phyloP scores from a whole-genome alignment of 1,140 invertebrate genomes.

The Rhizoglyphus robini region DNA sequence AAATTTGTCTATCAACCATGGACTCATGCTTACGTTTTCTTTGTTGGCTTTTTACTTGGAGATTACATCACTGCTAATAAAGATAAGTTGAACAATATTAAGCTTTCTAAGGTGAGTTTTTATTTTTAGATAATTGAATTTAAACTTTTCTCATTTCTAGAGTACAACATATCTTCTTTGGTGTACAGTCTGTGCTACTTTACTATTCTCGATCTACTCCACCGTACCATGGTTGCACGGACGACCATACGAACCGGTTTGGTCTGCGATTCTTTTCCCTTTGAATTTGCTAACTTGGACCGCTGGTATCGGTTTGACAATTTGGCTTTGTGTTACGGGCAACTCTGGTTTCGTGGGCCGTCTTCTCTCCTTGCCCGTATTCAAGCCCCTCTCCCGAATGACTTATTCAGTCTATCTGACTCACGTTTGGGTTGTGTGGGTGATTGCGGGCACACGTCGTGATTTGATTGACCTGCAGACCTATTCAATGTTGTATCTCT shows the following conservation, averaged over 20 bases:
- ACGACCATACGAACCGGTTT: background rate
- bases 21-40: background rate
- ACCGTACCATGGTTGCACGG: background rate
- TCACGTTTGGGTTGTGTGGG: conserved; percentile 29
- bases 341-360: background rate
- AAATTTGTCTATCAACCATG: background rate
- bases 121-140: background rate
- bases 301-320: no score
- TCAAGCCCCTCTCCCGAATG: conserved; percentile 27
- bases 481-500: background rate
- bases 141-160: background rate
- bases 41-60: conserved; percentile 9
- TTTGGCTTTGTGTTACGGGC: conserved; percentile 32
- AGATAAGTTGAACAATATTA: conserved; percentile 3
- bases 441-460: background rate
- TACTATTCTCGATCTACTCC: background rate
- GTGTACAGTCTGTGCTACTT: background rate
- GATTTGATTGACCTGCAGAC: conserved; percentile 15
- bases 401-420: conserved; percentile 30
- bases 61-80: conserved; percentile 30
- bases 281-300: background rate
- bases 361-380: background rate
- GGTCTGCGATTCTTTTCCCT: background rate
- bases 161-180: background rate
- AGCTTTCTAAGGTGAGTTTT: conserved; percentile 16